Percentiles rank a stretch among this genome's conserved stretches.
Conservation (phyloP, 2,113 vertebrate genomes). For the Vulpes vulpes region DNA sequence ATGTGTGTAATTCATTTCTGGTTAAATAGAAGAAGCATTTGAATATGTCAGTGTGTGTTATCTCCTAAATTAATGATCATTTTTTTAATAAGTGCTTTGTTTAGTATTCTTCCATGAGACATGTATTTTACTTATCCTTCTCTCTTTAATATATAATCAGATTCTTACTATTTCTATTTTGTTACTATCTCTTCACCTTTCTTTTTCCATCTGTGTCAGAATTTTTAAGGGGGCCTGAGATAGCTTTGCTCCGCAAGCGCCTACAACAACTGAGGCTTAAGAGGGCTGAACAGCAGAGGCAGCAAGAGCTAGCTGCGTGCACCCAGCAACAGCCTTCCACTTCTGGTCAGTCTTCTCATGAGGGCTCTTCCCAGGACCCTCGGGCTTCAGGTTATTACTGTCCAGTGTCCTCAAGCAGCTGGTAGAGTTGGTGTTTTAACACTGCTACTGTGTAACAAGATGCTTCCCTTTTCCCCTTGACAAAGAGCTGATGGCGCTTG, state of each 20-base stretch:
- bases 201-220: slow-evolving; percentile 90
- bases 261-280: slow-evolving; percentile 96
- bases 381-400: slow-evolving; percentile 92
- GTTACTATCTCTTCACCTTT: slow-evolving; percentile 72
- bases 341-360: slow-evolving; percentile 86
- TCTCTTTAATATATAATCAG: slow-evolving; percentile 59
- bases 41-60: background rate
- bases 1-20: background rate
- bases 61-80: slow-evolving; percentile 48
- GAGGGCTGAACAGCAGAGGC: slow-evolving; percentile 96
- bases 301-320: slow-evolving; percentile 90
- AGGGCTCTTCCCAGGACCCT: slow-evolving; percentile 88
- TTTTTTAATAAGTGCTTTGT: background rate
- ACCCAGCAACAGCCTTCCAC: slow-evolving; percentile 86
- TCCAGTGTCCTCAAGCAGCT: slow-evolving; percentile 85
- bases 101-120: slow-evolving; percentile 22
- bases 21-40: slow-evolving; percentile 40
- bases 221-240: slow-evolving; percentile 93
- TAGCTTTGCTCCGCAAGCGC: slow-evolving; percentile 99
- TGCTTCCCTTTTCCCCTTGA: slow-evolving; percentile 77
- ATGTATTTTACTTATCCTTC: slow-evolving; percentile 63
- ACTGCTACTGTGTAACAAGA: slow-evolving; percentile 84
- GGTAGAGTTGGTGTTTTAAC: slow-evolving; percentile 79
- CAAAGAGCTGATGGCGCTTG: slow-evolving; percentile 72
- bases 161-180: slow-evolving; percentile 70